phyloP scores from a whole-genome alignment of 2,797 vertebrate genomes.

The Catamblyrhynchus diadema region DNA sequence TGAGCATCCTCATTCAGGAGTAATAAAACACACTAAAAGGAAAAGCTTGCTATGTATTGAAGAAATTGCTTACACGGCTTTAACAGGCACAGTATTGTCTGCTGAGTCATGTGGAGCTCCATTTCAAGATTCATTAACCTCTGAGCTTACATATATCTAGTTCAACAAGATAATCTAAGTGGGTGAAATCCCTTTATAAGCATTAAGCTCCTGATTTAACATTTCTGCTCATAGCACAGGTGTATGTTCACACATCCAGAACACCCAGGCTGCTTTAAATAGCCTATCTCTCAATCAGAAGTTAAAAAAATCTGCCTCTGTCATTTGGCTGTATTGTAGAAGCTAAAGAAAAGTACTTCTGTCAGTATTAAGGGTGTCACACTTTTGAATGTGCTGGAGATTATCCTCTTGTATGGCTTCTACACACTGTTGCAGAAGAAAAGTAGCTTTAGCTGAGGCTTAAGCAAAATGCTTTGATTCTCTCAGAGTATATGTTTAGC shows the following conservation, averaged over 20 bases:
- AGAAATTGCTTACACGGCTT: not conserved
- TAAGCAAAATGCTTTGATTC: not conserved
- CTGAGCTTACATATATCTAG: slow-evolving; percentile 43
- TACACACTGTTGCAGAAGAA: not conserved
- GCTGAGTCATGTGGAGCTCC: not conserved
- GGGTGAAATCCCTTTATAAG: slow-evolving; percentile 15
- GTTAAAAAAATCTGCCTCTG: not conserved
- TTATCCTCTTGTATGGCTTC: not conserved
- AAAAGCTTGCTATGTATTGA: not conserved
- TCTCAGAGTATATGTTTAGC: not conserved
- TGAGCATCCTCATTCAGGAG: not conserved
- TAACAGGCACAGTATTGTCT: not conserved
- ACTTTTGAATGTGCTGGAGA: not conserved
- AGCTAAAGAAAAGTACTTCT: not conserved
- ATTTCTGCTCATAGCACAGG: slow-evolving; percentile 23
- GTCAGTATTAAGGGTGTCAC: not conserved
- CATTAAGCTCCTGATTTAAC: slow-evolving; percentile 8
- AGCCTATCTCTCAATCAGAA: slow-evolving; percentile 5
- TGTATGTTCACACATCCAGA: not conserved
- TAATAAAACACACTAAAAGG: not conserved
- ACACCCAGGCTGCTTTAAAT: not conserved
- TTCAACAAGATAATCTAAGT: slow-evolving; percentile 49
- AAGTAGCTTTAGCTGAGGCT: not conserved
- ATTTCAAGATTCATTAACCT: slow-evolving; percentile 49
- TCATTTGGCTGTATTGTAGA: not conserved